Base-by-base conservation (phyloP, 2,113 vertebrate species). In the Oreotrochilus melanogaster region DNA sequence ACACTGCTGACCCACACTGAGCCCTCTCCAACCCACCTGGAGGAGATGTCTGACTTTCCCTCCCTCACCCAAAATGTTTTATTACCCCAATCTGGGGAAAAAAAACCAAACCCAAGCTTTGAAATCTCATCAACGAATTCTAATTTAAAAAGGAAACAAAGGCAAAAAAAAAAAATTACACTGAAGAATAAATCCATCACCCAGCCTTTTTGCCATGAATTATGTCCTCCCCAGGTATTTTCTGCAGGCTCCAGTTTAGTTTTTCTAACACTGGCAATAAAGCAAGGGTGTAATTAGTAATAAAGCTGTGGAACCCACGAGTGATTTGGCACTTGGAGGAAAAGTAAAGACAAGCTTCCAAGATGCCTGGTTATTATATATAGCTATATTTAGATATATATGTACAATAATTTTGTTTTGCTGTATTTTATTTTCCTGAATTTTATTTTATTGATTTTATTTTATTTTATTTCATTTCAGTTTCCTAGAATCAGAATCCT, bases 241-340 rank as follows among this genome's bases (percentile, higher is more conserved):
- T 88, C 66, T 48, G 95, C 91, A 88, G 92, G 79, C 83, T 85
- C 89, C 65, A 14, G 18, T 74, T 93, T 93, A 74, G 27, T 42
- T 97, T 97, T 96, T 95, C 61, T 50, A 97, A 96, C 86, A 62
- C 86, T 7, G 5, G 95, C 93, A 85, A 91, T 95, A 97, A 97
- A 97, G 71, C 72, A 92, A 93, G 90, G 24, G 81, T 22, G 22
- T 96, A 98, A 98, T 96, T 96, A 97, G 94, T 93, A 95, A 97
- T 96, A 96, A 97, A 97, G 65, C 82, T 89, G 96, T 95, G 93
- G 93, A 66, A 28, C 43, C 58, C 10, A 87, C 19, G 50, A 92
- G 92, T 82, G 91, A 94, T 95, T 97, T 97, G 78, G 42, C 78
- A 71, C 96, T 96, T 60, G 78, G 95, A 90, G 95, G 87, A 31